A percentile compares a stretch with the other conserved stretches of the same genome.
Conservation (phyloP, 2,797 vertebrate genomes). For the Taeniopygia guttata region DNA sequence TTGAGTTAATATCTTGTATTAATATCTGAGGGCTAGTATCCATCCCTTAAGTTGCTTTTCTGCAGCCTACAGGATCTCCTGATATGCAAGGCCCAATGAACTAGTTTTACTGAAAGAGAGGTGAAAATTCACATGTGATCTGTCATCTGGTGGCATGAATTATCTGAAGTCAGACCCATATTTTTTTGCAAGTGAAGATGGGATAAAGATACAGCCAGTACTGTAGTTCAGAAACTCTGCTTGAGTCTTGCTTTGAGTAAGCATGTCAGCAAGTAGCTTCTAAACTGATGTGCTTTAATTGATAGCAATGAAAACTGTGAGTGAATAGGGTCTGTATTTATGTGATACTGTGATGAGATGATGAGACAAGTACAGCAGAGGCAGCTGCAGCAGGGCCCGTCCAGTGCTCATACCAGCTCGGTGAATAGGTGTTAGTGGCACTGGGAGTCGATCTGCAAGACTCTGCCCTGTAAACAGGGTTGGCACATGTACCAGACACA, state of each 20-base stretch:
- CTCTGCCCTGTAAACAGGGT: background rate
- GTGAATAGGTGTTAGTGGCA: background rate
- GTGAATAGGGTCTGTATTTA: background rate
- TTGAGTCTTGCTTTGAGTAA: conserved; percentile 15
- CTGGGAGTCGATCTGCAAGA: background rate
- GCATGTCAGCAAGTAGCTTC: background rate
- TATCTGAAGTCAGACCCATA: background rate
- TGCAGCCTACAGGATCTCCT: background rate
- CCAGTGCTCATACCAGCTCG: background rate
- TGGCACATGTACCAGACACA: background rate
- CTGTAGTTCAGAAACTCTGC: background rate
- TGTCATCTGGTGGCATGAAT: background rate
- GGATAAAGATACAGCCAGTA: background rate
- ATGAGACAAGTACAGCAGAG: background rate
- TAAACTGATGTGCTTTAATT: background rate
- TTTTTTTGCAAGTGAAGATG: background rate
- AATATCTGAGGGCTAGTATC: background rate
- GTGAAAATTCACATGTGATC: background rate
- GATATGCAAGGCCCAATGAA: background rate
- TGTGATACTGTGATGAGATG: background rate
- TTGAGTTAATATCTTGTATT: background rate
- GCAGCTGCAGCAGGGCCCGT: background rate
- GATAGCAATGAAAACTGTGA: background rate
- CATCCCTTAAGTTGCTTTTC: background rate
- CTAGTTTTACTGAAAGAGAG: background rate